Evolutionary conservation across 1,140 invertebrate genomes (phyloP), one percentile per base, ranked within the genome.

Genomic region (Rhysida immarginata): DNA sequence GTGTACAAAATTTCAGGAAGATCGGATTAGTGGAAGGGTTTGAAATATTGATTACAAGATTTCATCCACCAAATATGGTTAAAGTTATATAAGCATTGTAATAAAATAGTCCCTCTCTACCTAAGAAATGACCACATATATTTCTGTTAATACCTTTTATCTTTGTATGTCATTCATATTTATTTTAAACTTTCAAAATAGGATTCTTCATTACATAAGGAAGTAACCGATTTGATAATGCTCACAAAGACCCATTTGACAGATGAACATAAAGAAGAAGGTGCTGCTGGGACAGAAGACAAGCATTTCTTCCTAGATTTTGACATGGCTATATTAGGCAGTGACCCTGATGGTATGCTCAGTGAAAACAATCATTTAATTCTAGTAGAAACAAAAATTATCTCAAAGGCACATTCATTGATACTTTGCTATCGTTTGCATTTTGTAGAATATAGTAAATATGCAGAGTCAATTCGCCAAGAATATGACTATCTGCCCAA

Each of bases 251-350:
- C 72, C 16, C 75, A 78, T 57, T 77, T 75, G 59, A 79, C 79
- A 3, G 78, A 80, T 41, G 78, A 77, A 48, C 77, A 80, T 63
- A 77, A 76, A 64, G 69, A 71, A 18, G 71, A 70, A 23, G 76
- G 73, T 50, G 66, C 65, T 23, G 78, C 65, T 62, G 79, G 79
- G n/a, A 64, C 62, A 49, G 76, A 78, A 49, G 79, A 81, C 64
- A 68, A 69, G 58, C 78, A 81, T 64, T 81, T 76, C 64, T 75
- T 81, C 44, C 63, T 80, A 49, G 79, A 81, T 64, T 68, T 81
- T 57, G 78, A 81, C 61, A 78, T 79, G 73, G 75, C 72, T 26
- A 66, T 77, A 53, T 64, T 80, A 41, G 78, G 76, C 2, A 67
- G 71, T 26, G 59, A 67, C 2, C 60, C 71, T 25, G 70, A 74